phyloP scores from a whole-genome alignment of 2,888 invertebrate genomes.

The Ormia ochracea region DNA sequence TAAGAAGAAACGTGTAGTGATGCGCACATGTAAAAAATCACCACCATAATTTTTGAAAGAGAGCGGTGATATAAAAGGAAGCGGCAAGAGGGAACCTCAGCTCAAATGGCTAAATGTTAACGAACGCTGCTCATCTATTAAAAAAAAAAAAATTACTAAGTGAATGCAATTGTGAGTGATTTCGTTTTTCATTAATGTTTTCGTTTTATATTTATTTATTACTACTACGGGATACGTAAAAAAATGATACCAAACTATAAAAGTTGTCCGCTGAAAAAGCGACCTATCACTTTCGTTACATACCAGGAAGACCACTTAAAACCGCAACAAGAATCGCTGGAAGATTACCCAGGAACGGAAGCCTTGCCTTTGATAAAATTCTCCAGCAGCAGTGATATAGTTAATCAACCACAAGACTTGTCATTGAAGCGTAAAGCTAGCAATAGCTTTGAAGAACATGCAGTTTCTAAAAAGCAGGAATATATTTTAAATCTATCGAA shows the following conservation, averaged over 20 bases:
- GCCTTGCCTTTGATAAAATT: conserved; percentile 68
- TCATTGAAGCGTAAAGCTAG: conserved; percentile 73
- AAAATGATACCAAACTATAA: conserved; percentile 81
- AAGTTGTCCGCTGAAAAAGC: conserved; percentile 93
- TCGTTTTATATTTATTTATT: conserved; percentile 34
- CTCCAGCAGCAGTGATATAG: conserved; percentile 37
- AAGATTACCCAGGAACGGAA: conserved; percentile 56
- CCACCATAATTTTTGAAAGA: conserved; percentile 64
- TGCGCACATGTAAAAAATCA: conserved; percentile 64
- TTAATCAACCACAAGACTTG: conserved; percentile 73
- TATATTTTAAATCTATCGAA: conserved; percentile 72
- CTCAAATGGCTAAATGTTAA: conserved; percentile 72
- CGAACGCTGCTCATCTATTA: conserved; percentile 64
- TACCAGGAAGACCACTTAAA: conserved; percentile 79
- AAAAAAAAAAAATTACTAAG: conserved; percentile 5
- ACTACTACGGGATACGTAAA: conserved; percentile 13
- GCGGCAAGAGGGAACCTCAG: conserved; percentile 70
- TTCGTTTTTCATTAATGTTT: conserved; percentile 15
- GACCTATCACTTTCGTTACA: conserved; percentile 86
- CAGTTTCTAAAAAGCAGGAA: conserved; percentile 69
- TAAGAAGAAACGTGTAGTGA: conserved; percentile 40
- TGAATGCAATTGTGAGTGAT: conserved; percentile 19
- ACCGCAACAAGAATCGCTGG: neutral
- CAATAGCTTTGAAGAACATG: conserved; percentile 66
- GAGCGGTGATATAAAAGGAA: conserved; percentile 70